A percentile compares a stretch with the other conserved stretches of the same genome.
These are phyloP conservation scores for Pagetopsis macropterus DNA, from an alignment of 2,797 vertebrate species.

Conservation along the genomic window DNA sequence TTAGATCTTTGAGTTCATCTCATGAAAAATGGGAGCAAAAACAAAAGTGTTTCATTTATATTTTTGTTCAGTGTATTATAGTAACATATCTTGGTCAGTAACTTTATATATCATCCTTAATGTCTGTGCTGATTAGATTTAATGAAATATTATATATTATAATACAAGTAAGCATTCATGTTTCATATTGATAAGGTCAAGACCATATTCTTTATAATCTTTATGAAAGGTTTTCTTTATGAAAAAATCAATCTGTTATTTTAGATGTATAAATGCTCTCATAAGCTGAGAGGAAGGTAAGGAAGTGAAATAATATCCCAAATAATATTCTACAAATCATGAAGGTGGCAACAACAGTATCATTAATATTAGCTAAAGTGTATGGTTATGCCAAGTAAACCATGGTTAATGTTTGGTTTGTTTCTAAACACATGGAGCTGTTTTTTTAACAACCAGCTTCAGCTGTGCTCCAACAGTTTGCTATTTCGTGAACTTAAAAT, in stretches of 20 bases:
- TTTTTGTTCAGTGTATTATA: too few species aligned
- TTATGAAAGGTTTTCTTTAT: not conserved
- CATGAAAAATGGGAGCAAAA: too few species aligned
- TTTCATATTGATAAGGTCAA: too few species aligned
- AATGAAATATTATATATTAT: not conserved
- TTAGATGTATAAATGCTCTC: conserved; percentile 2
- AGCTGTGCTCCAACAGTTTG: not conserved
- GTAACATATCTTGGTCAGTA: not conserved
- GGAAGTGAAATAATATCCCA: not conserved
- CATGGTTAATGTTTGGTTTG: not conserved
- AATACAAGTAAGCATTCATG: too few species aligned
- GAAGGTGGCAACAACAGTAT: not conserved
- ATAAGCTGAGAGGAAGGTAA: not conserved
- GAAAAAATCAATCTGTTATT: conserved; percentile 18
- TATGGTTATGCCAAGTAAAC: not conserved
- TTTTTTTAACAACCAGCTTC: not conserved
- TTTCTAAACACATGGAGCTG: not conserved
- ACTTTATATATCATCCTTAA: not conserved
- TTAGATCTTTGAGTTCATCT: too few species aligned
- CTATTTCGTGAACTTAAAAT: not conserved
- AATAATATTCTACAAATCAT: not conserved
- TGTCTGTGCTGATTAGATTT: not conserved
- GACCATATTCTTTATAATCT: too few species aligned
- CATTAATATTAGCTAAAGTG: not conserved
- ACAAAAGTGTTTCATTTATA: too few species aligned